Evolutionary conservation across 2,797 vertebrate genomes (phyloP).

Genomic region (Melanotaenia pygmaea): DNA sequence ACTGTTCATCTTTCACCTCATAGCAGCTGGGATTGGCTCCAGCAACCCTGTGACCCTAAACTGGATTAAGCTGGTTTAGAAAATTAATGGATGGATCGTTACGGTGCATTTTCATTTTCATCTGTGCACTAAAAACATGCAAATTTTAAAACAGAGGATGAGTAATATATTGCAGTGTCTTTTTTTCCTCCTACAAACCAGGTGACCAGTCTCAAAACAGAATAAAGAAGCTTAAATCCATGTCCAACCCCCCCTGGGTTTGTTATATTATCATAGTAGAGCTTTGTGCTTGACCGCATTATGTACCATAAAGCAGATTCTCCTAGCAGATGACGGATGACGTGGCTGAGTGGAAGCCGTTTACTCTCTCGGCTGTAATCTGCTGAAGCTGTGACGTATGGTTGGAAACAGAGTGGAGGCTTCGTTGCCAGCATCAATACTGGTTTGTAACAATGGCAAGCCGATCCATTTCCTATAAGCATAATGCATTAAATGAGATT

Average conservation of each 20-base stretch:
- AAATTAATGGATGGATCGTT: too few species aligned
- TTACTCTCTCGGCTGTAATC: conserved; percentile 12
- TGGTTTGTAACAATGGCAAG: conserved; percentile 10
- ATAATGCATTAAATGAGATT: conserved; percentile 42
- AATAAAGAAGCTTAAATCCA: too few species aligned
- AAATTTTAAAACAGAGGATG: neutral
- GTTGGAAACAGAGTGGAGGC: neutral
- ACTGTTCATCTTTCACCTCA: too few species aligned
- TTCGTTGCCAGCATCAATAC: conserved; percentile 12
- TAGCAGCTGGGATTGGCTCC: too few species aligned
- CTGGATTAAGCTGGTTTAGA: too few species aligned
- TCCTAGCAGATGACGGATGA: neutral
- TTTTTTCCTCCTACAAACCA: too few species aligned
- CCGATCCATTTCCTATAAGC: conserved; percentile 14
- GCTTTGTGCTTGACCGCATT: neutral
- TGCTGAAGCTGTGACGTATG: neutral
- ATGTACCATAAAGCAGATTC: conserved; percentile 7
- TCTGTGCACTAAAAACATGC: neutral
- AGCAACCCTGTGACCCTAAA: too few species aligned
- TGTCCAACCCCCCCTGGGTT: neutral
- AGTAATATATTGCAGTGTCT: neutral
- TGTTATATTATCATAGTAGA: neutral
- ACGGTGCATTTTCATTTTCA: neutral
- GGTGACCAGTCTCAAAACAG: too few species aligned
- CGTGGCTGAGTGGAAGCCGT: conserved; percentile 30